Percentiles rank a stretch among this genome's conserved stretches.
Evolutionary conservation across 2,888 invertebrate species (phyloP).

Genomic region (Calameuta pallipes): DNA sequence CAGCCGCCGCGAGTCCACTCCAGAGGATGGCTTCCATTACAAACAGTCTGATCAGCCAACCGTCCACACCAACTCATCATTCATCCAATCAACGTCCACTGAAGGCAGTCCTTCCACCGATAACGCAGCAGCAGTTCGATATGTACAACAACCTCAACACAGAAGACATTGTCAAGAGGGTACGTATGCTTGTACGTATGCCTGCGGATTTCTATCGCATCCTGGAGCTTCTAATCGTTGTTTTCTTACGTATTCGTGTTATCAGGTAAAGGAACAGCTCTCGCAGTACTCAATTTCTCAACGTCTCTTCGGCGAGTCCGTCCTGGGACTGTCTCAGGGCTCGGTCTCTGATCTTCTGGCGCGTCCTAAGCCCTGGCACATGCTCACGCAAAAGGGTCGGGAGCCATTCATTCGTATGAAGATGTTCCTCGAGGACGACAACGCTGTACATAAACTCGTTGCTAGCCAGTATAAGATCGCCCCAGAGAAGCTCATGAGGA

Average conservation of each 20-base stretch:
- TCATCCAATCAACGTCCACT: constrained; percentile 87
- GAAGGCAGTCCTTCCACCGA: constrained; percentile 96
- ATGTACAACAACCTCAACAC: constrained; percentile 98
- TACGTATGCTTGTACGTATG: constrained; percentile 45
- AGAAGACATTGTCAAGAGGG: constrained; percentile 96
- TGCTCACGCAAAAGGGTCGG: constrained; percentile 96
- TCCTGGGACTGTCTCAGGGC: constrained; percentile 96
- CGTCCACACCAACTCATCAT: constrained; percentile 87
- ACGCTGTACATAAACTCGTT: constrained; percentile 93
- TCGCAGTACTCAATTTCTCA: constrained; percentile 98
- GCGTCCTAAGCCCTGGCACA: constrained; percentile 98
- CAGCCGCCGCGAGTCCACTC: constrained; percentile 90
- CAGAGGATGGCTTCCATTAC: constrained; percentile 99
- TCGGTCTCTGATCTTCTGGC: constrained; percentile 97
- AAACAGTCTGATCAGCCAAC: constrained; percentile 94
- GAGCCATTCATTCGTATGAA: constrained; percentile 99
- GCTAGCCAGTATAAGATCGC: constrained; percentile 98
- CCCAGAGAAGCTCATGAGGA: constrained; percentile 96
- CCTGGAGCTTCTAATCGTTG: not conserved
- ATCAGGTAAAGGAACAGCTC: constrained; percentile 88
- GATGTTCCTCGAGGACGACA: constrained; percentile 96
- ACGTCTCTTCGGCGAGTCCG: constrained; percentile 96
- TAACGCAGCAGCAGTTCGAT: constrained; percentile 99
- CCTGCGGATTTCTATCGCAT: too few relatives aligned
- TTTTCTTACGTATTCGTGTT: constrained; percentile 27